phyloP scores from a whole-genome alignment of 2,113 vertebrate genomes.

The Plecturocebus donacophilus region DNA sequence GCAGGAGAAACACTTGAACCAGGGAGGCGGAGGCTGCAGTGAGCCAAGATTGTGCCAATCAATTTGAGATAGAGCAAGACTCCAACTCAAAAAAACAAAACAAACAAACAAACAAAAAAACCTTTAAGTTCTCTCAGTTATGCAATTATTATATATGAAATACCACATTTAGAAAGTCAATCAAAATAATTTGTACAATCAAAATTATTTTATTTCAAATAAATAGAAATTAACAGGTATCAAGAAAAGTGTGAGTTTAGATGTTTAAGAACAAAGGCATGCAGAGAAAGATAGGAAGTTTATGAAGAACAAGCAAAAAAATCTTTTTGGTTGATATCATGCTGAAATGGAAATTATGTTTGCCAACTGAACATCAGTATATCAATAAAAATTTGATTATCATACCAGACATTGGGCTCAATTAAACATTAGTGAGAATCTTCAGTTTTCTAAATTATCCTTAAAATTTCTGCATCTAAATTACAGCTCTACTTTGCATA shows the following conservation, averaged over 20 bases:
- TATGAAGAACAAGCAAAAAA: background rate
- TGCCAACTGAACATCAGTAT: background rate
- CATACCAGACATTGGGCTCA: background rate
- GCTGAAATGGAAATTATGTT: background rate
- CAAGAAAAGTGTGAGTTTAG: background rate
- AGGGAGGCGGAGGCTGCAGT: no score
- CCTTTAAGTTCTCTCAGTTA: background rate
- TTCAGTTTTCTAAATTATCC: background rate
- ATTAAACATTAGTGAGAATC: background rate
- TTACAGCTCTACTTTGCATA: background rate
- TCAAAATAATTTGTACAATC: background rate
- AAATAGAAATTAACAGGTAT: background rate
- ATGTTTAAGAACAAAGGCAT: background rate
- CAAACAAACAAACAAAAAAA: no score
- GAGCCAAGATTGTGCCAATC: no score
- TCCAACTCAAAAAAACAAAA: no score
- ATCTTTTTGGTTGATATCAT: background rate
- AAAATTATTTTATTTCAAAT: background rate
- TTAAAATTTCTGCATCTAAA: background rate
- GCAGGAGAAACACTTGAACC: no score
- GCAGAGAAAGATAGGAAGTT: background rate
- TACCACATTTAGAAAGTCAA: background rate
- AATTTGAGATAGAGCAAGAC: no score
- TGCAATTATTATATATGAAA: background rate
- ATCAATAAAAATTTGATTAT: background rate